Conservation (phyloP, 2,113 vertebrate genomes). For the Sphaerodactylus townsendi region DNA sequence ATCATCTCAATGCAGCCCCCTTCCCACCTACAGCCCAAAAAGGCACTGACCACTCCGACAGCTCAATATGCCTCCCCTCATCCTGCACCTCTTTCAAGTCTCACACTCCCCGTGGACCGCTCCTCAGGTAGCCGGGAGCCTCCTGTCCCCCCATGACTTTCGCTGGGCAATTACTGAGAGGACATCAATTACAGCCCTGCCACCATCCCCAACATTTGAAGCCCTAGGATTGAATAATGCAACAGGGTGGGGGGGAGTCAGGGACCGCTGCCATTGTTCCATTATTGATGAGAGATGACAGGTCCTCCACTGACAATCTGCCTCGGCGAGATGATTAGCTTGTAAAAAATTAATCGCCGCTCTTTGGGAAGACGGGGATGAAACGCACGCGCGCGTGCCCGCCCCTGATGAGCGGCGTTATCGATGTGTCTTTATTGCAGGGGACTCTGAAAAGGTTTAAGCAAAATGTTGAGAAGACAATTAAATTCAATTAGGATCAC, state of each 20-base stretch:
- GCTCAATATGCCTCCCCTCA: no score
- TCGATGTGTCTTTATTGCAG: conserved; percentile 62
- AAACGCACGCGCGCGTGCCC: conserved; percentile 15
- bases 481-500: conserved; percentile 77
- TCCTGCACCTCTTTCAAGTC: not conserved
- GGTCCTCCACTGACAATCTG: conserved; percentile 70
- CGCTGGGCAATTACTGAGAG: conserved; percentile 43
- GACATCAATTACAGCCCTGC: conserved; percentile 26
- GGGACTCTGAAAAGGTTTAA: conserved; percentile 68
- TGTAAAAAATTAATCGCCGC: conserved; percentile 74
- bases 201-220: conserved; percentile 35
- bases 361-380: conserved; percentile 59
- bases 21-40: no score
- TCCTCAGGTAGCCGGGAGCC: not conserved
- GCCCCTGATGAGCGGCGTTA: conserved; percentile 50
- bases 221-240: conserved; percentile 73
- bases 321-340: conserved; percentile 76
- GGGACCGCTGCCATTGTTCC: conserved; percentile 54
- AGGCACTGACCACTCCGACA: no score
- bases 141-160: not conserved
- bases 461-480: conserved; percentile 59
- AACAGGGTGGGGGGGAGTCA: conserved; percentile 46
- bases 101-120: not conserved
- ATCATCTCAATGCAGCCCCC: no score
- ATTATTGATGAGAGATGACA: conserved; percentile 82